These are phyloP conservation scores for Lysandra bellargus DNA, from an alignment of 2,888 invertebrate genomes.

Conservation along the genomic window DNA sequence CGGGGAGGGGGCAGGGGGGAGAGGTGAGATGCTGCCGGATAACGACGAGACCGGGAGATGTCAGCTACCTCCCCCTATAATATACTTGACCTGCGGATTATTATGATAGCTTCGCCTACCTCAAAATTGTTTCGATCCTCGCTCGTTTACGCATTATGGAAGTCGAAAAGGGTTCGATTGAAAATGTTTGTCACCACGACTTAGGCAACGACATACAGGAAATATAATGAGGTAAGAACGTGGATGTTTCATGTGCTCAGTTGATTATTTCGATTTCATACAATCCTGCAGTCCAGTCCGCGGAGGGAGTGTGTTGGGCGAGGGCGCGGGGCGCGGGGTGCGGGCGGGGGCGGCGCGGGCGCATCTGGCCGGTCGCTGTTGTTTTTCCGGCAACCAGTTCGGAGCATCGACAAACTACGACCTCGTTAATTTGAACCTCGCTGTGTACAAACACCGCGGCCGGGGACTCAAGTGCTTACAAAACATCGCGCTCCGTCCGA, in stretches of 20 bases:
- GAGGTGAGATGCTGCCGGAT: conserved; percentile 32
- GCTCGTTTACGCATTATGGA: too few species aligned
- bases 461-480: conserved; percentile 23
- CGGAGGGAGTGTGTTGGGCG: background rate
- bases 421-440: conserved; percentile 61
- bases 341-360: conserved; percentile 39
- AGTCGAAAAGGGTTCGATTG: too few species aligned
- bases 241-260: background rate
- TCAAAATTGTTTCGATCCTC: too few species aligned
- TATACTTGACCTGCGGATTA: background rate
- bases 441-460: conserved; percentile 52
- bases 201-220: too few species aligned
- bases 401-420: conserved; percentile 56
- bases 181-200: too few species aligned
- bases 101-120: too few species aligned
- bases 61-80: background rate
- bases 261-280: background rate
- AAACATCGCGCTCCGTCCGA: conserved; percentile 29
- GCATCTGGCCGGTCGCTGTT: conserved; percentile 57
- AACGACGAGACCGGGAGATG: background rate
- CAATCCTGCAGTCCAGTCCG: background rate
- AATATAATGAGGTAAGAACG: too few species aligned
- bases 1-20: conserved; percentile 25
- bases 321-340: background rate
- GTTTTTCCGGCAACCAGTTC: conserved; percentile 56